These are phyloP conservation scores for Acromyrmex charruanus DNA, from an alignment of 1,140 invertebrate genomes.

Conservation along the genomic window DNA sequence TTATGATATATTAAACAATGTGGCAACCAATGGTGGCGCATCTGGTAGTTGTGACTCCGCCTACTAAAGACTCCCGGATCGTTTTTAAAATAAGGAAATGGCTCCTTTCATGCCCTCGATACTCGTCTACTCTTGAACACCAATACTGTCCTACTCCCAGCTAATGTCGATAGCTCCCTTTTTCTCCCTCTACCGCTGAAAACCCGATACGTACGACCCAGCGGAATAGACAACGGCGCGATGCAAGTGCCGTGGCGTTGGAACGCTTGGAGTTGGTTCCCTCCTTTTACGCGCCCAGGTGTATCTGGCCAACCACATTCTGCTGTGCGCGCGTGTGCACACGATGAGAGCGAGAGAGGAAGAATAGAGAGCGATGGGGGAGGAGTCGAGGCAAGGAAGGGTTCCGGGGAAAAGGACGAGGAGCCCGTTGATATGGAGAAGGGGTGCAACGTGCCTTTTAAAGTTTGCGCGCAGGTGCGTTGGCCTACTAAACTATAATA, in stretches of 20 bases:
- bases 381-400: conserved; percentile 11
- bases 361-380: conserved; percentile 48
- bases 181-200: background rate
- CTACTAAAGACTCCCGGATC: conserved; percentile 67
- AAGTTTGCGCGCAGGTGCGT: background rate
- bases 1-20: conserved; percentile 74
- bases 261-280: conserved; percentile 71
- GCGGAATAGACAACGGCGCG: conserved; percentile 68
- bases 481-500: background rate
- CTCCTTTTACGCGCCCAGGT: conserved; percentile 71
- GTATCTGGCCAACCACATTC: conserved; percentile 72
- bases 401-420: conserved; percentile 38
- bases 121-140: background rate
- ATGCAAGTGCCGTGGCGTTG: conserved; percentile 67
- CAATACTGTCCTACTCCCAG: conserved; percentile 25
- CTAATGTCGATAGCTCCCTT: conserved; percentile 44
- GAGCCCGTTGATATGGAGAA: conserved; percentile 23
- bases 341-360: conserved; percentile 43
- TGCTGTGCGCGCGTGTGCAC: conserved; percentile 66
- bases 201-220: conserved; percentile 37
- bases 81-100: conserved; percentile 76
- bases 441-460: background rate
- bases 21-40: conserved; percentile 68
- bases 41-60: conserved; percentile 69
- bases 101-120: conserved; percentile 25